These are phyloP conservation scores for Merops nubicus DNA, from an alignment of 2,113 vertebrate genomes.

Conservation along the genomic window DNA sequence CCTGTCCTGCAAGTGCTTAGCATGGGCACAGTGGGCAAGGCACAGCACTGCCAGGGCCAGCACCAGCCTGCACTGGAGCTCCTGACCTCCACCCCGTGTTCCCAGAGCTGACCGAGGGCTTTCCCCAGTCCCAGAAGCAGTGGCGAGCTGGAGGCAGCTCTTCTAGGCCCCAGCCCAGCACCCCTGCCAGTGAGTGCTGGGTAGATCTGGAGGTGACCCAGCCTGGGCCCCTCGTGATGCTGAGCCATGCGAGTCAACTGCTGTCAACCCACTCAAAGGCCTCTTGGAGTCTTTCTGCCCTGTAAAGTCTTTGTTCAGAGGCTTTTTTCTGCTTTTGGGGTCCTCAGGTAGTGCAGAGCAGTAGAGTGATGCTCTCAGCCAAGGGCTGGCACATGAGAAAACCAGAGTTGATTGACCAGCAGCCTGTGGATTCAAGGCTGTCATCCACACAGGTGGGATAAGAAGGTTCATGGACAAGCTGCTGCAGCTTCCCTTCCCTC, in stretches of 20 bases:
- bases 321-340: neutral
- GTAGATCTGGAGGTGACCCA: neutral
- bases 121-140: neutral
- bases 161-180: neutral
- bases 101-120: neutral
- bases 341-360: neutral
- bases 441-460: neutral
- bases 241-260: rapidly evolving
- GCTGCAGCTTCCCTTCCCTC: neutral
- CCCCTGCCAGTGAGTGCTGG: neutral
- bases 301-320: neutral
- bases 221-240: neutral
- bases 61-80: neutral
- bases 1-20: rapidly evolving
- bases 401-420: neutral
- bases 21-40: neutral
- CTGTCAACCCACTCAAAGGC: rapidly evolving
- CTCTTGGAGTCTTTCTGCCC: neutral
- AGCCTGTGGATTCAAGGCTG: neutral
- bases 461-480: neutral
- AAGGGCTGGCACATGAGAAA: neutral
- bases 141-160: neutral
- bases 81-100: rapidly evolving
- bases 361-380: rapidly evolving
- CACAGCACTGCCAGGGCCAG: rapidly evolving